phyloP scores from a whole-genome alignment of 2,113 vertebrate genomes.

The Pholis gunnellus region DNA sequence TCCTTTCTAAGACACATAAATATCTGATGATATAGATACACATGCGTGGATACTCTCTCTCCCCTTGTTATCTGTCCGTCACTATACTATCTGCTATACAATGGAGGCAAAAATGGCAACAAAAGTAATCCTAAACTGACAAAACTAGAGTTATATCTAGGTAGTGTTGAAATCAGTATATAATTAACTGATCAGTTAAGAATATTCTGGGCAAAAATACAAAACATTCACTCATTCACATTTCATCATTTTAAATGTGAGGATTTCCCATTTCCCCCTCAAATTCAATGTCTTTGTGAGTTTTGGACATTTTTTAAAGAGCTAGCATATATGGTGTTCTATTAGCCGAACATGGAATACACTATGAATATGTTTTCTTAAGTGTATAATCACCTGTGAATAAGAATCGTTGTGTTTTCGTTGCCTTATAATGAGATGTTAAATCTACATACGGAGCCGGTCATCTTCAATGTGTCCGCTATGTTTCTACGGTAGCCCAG shows the following conservation, averaged over 20 bases:
- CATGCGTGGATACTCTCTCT: neutral
- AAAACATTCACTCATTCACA: neutral
- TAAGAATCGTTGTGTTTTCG: no score
- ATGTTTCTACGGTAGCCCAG: no score
- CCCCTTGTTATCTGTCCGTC: neutral
- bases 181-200: neutral
- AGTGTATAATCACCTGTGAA: no score
- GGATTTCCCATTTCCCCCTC: neutral
- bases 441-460: no score
- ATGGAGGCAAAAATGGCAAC: neutral
- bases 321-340: neutral
- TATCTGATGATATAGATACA: neutral
- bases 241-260: neutral
- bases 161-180: neutral
- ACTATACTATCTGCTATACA: neutral
- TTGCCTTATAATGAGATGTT: no score
- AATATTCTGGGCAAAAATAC: neutral
- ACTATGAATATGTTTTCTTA: neutral
- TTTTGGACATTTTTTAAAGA: neutral
- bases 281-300: neutral
- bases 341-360: neutral
- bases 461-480: no score
- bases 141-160: neutral
- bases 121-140: neutral
- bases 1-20: neutral